Conservation (phyloP, 1,140 invertebrate species). For the Microplitis demolitor region DNA sequence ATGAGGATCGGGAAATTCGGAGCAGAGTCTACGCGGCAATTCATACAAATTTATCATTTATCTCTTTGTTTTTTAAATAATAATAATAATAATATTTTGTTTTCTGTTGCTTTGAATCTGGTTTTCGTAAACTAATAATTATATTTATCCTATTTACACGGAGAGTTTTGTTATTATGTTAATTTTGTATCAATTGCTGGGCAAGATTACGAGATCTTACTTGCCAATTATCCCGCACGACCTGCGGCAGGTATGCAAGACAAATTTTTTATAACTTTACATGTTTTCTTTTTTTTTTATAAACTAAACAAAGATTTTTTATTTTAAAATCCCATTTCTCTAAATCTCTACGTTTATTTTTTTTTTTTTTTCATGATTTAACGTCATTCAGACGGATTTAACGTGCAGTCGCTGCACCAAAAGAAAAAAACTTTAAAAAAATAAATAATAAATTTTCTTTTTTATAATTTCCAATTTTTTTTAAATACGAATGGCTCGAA, state of each 20-base stretch:
- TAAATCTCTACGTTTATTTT: slow-evolving; percentile 8
- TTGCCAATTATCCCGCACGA: slow-evolving; percentile 24
- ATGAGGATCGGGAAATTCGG: neutral
- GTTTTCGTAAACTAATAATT: neutral
- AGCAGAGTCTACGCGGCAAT: slow-evolving; percentile 5
- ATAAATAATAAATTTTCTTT: slow-evolving; percentile 4
- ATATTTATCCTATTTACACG: slow-evolving; percentile 23
- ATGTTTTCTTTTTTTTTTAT: neutral
- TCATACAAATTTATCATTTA: neutral
- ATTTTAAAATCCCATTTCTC: slow-evolving; percentile 10
- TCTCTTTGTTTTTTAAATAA: too few relatives aligned
- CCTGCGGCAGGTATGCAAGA: slow-evolving; percentile 30
- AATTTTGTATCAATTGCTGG: slow-evolving; percentile 5
- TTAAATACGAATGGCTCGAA: slow-evolving; percentile 12
- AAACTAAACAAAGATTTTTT: slow-evolving; percentile 9
- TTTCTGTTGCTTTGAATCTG: neutral
- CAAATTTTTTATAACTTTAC: neutral
- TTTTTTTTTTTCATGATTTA: slow-evolving; percentile 16
- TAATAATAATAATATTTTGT: too few relatives aligned
- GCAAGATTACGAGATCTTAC: slow-evolving; percentile 14
- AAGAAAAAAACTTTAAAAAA: neutral
- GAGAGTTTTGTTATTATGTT: slow-evolving; percentile 21
- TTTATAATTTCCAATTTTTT: too few relatives aligned
- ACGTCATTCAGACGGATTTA: slow-evolving; percentile 17
- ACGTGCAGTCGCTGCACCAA: neutral